A percentile compares a stretch with the other conserved stretches of the same genome.
These are phyloP conservation scores for Epistrophella euchroma DNA, from an alignment of 2,888 invertebrate species.

Conservation along the genomic window DNA sequence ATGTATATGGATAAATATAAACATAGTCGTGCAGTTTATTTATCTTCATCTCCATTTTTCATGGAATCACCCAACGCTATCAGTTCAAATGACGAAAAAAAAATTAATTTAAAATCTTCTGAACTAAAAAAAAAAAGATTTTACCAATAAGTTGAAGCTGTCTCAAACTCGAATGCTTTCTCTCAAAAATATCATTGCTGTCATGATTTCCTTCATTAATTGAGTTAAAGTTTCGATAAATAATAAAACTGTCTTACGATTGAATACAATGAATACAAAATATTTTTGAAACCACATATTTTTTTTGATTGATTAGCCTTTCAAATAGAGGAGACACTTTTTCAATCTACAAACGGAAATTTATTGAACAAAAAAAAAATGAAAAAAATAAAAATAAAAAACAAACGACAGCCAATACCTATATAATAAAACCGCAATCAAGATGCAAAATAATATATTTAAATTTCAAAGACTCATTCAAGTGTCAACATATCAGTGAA, in stretches of 20 bases:
- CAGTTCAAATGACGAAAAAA: no score
- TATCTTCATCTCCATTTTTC: no score
- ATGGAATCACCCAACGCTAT: no score
- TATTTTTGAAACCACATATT: conserved; percentile 5
- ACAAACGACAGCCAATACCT: no score
- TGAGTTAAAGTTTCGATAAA: conserved; percentile 4
- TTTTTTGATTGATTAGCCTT: conserved; percentile 62
- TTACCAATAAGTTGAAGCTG: no score
- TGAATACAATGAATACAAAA: conserved; percentile 19
- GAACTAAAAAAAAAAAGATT: no score
- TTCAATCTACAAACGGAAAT: conserved; percentile 31
- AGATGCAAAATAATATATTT: conserved; percentile 48
- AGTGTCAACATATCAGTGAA: conserved; percentile 47
- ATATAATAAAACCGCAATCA: conserved; percentile 34
- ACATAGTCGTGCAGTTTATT: no score
- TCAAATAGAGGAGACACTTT: conserved; percentile 37
- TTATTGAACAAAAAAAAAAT: background rate
- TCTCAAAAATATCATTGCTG: background rate
- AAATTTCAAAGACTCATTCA: conserved; percentile 53
- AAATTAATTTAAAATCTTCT: no score
- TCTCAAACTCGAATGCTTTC: background rate
- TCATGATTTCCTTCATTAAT: background rate
- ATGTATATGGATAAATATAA: no score
- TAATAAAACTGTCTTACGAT: background rate
- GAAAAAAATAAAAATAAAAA: background rate